Conservation (phyloP, 2,797 vertebrate species). For the Oreochromis grahami region DNA sequence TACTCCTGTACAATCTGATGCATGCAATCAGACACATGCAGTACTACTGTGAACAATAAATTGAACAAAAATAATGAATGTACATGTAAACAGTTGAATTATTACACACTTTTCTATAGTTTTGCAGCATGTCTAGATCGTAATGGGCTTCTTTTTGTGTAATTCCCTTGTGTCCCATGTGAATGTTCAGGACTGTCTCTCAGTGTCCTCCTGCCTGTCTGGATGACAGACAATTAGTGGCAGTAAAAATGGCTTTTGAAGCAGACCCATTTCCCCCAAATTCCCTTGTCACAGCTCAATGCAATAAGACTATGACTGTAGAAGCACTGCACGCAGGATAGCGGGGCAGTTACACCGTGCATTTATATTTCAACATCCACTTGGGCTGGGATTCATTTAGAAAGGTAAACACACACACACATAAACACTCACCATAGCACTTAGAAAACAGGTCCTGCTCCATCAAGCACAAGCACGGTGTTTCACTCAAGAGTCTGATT, state of each 20-base stretch:
- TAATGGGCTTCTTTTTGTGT: neutral
- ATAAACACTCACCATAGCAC: conserved; percentile 21
- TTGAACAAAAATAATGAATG: neutral
- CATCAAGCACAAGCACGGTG: neutral
- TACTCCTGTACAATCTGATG: neutral
- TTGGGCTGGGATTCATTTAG: conserved; percentile 25
- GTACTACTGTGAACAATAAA: neutral
- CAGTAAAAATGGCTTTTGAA: conserved; percentile 43
- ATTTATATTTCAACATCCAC: conserved; percentile 60
- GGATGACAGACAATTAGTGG: conserved; percentile 51
- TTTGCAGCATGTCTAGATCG: neutral
- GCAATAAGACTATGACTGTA: conserved; percentile 24
- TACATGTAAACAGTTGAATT: neutral
- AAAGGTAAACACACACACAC: neutral
- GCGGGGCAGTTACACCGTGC: conserved; percentile 21
- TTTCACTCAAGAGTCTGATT: neutral
- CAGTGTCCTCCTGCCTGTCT: conserved; percentile 36
- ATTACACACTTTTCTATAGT: neutral
- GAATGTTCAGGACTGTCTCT: conserved; percentile 18
- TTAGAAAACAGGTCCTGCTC: conserved; percentile 8
- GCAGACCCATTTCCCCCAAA: conserved; percentile 42
- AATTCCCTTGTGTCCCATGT: conserved; percentile 10
- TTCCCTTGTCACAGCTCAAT: conserved; percentile 54
- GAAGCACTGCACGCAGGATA: conserved; percentile 21
- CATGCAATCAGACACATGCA: neutral